A percentile compares a stretch with the other conserved stretches of the same genome.
Conservation (phyloP, 2,888 invertebrate species). For the Sphaeridia pumilis region DNA sequence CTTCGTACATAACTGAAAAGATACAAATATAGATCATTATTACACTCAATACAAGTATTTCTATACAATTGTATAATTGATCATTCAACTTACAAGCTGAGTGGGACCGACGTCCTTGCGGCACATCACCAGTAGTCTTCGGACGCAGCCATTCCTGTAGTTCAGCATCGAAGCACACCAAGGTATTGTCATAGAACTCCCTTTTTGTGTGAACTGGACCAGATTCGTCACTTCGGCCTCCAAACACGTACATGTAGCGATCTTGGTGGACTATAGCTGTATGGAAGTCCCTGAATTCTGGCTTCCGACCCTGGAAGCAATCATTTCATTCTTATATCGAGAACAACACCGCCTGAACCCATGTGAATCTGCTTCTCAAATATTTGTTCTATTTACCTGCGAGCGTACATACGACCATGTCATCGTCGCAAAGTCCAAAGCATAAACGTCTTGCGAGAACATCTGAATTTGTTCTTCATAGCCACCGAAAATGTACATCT, state of each 20-base stretch:
- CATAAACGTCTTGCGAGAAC: constrained; percentile 67
- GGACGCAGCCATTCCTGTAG: constrained; percentile 57
- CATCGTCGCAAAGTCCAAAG: constrained; percentile 58
- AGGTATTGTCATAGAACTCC: constrained; percentile 60
- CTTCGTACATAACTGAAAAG: constrained; percentile 61
- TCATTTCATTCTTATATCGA: background rate
- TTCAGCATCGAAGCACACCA: constrained; percentile 56
- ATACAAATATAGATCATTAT: background rate
- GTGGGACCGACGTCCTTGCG: constrained; percentile 74
- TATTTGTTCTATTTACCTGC: constrained; percentile 20
- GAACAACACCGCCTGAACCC: background rate
- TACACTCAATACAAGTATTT: background rate
- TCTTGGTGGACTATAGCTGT: constrained; percentile 64
- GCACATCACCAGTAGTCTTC: constrained; percentile 49
- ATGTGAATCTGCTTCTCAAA: background rate
- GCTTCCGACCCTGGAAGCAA: constrained; percentile 49
- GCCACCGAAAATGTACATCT: constrained; percentile 82
- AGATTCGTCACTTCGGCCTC: constrained; percentile 67
- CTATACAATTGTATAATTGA: background rate
- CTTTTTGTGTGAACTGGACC: constrained; percentile 52
- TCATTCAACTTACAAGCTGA: constrained; percentile 62
- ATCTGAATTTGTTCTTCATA: constrained; percentile 72
- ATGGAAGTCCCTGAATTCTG: constrained; percentile 74
- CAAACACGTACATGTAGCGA: constrained; percentile 72
- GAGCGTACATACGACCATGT: constrained; percentile 50